Evolutionary conservation across 2,113 vertebrate genomes (phyloP), one percentile per base, ranked within the genome.

Genomic region (Vulpes ferrilata): DNA sequence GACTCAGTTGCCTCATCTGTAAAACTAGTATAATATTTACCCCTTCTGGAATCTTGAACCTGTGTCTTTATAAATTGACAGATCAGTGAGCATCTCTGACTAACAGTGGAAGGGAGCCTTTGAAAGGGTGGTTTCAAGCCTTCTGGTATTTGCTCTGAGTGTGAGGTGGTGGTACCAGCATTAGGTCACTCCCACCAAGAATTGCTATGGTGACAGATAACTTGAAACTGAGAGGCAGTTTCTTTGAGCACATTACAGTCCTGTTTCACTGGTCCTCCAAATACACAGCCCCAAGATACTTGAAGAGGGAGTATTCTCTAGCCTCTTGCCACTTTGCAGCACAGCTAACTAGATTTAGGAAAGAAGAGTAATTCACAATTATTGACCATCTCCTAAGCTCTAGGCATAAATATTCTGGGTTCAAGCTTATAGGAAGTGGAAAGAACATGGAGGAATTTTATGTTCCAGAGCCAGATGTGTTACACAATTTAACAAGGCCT

Each of bases 1-100:
- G 51, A 19, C 35, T 80, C 20, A 11, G 48, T 78, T 71, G 85
- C 35, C 22, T 76, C 71, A 64, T 73, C 64, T 59, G 2, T 83
- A 94, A 96, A 95, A 82, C 62, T 79, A 60, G 16, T n/a, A 48
- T 51, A 60, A 76, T 78, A 90, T n/a, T 82, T 78, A 95, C 11
- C 19, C 38, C 48, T 69, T 82, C 53, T 59, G 59, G 25, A 86
- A 71, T 57, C 38, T 51, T 80, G 62, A 74, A 74, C 16, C 51
- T 62, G 22, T 35, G 9, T 69, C 59, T 93, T 89, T 51, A 60
- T 93, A 71, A 59, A 43, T 22, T 51, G 27, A 53, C 5, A 23
- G 43, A 32, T 27, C 38, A 43, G 10, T 43, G 17, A 87, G 59
- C 43, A 83, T 35, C 85, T 85, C 1, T 13, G 59, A 86, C 11